A percentile compares a stretch with the other conserved stretches of the same genome.
phyloP scores from a whole-genome alignment of 2,888 invertebrate genomes.

The Hedychridium roseum region DNA sequence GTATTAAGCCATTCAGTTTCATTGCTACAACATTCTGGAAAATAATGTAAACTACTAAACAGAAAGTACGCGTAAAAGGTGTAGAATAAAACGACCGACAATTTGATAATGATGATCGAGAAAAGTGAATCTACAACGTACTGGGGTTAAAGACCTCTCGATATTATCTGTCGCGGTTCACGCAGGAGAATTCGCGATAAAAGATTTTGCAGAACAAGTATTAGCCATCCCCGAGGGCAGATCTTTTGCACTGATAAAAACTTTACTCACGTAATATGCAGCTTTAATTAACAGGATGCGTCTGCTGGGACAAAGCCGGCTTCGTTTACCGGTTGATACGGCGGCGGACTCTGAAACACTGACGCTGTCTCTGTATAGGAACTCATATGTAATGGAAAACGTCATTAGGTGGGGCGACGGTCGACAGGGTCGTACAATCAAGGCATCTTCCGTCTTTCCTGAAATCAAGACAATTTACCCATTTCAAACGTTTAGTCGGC shows the following conservation, averaged over 20 bases:
- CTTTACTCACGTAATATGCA: not conserved
- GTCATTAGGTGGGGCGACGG: constrained; percentile 13
- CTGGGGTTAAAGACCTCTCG: not conserved
- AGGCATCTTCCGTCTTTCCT: not conserved
- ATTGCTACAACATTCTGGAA: too few relatives aligned
- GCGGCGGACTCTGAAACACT: constrained; percentile 17
- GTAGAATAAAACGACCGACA: too few relatives aligned
- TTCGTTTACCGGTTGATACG: too few relatives aligned
- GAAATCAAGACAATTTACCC: not conserved
- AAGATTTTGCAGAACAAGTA: too few relatives aligned
- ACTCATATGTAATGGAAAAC: constrained; percentile 9
- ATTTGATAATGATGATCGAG: too few relatives aligned
- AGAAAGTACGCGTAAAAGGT: too few relatives aligned
- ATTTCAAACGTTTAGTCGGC: not conserved
- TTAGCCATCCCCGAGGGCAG: too few relatives aligned
- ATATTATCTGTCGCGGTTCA: too few relatives aligned
- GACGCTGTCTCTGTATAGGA: constrained; percentile 9
- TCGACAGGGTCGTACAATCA: constrained; percentile 25
- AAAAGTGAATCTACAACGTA: not conserved
- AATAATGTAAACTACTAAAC: too few relatives aligned
- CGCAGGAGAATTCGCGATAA: not conserved
- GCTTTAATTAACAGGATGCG: not conserved
- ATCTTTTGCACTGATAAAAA: too few relatives aligned
- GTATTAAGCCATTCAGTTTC: too few relatives aligned
- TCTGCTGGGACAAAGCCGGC: not conserved